A percentile compares a stretch with the other conserved stretches of the same genome.
Evolutionary conservation across 1,140 invertebrate species (phyloP).

Genomic region (Drosophila carrolli): DNA sequence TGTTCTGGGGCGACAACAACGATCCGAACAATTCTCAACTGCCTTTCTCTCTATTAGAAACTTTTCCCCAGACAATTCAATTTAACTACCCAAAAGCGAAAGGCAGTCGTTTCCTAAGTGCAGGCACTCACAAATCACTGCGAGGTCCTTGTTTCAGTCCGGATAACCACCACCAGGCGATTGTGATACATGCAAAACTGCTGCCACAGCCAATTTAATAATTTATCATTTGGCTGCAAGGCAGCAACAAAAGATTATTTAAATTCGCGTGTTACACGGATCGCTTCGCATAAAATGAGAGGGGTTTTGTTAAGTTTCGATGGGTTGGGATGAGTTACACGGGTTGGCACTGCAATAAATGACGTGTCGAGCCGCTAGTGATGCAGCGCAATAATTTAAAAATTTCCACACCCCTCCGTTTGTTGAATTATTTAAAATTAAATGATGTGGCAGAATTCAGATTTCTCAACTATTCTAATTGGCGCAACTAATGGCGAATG

Average conservation of each 20-base stretch:
- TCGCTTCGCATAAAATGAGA: conserved; percentile 28
- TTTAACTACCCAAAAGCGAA: conserved; percentile 63
- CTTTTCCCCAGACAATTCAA: conserved; percentile 81
- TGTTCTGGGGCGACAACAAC: conserved; percentile 48
- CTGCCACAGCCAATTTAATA: conserved; percentile 82
- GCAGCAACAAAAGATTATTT: conserved; percentile 83
- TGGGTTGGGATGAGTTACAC: conserved; percentile 4
- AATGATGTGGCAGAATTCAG: conserved; percentile 84
- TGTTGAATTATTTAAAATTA: conserved; percentile 78
- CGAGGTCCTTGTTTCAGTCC: conserved; percentile 9
- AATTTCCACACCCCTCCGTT: conserved; percentile 58
- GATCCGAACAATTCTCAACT: conserved; percentile 54
- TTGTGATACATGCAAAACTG: conserved; percentile 67
- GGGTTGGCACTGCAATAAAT: conserved; percentile 37
- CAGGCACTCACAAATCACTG: conserved; percentile 64
- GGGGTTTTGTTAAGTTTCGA: neutral
- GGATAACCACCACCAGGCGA: conserved; percentile 28
- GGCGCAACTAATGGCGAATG: conserved; percentile 69
- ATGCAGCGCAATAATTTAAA: conserved; percentile 75
- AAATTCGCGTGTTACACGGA: conserved; percentile 72
- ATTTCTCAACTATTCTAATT: conserved; percentile 81
- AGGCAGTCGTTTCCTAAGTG: conserved; percentile 41
- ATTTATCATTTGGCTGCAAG: conserved; percentile 83
- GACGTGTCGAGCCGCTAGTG: conserved; percentile 57
- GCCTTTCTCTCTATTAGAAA: conserved; percentile 72